Base-by-base conservation (phyloP, 2,113 vertebrate species). In the Talpa occidentalis region DNA sequence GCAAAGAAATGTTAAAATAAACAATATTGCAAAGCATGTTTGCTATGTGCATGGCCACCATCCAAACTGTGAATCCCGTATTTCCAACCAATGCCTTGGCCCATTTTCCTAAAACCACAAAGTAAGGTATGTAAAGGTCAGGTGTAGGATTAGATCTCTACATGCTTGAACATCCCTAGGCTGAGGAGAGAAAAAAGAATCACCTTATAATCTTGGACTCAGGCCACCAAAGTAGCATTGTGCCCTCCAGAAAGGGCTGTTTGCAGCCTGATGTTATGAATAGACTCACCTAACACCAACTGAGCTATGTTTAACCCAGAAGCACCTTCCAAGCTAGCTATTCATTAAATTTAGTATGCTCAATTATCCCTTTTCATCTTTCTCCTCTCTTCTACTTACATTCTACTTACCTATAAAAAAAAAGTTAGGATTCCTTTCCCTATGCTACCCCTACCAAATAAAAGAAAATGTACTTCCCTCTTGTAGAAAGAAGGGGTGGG, bases 61-160 rank as follows among this genome's bases (percentile, higher is more conserved):
- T 88, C 66, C 32, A 15, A 78, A n/a, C 26, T 52, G 14, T 60
- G 15, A 70, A 60, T 12, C 2, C 52, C n/a, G 16, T 19, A 22
- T 72, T 95, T 73, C 67, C 42, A 42, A 42, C 90, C 74, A 30
- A 42, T 87, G 12, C 8, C 40, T 72, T 64, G 35, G 24, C 30
- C 37, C n/a, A 40, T 47, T 86, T 95, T 92, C 80, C 70, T 77
- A 67, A 96, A 85, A 88, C 64, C 74, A 59, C 83, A 82, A 80
- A 97, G 52, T 69, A 94, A 97, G 54, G 60, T 88, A 95, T 92
- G 84, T 72, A 72, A 93, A 93, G 92, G 92, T 97, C 94, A 96
- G 6, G 47, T 28, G 47, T 52, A 52, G 92, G 95, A 96, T 97
- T 95, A 96, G 73, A 37, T 67, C 32, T 93, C 73, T 94, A 91